Conservation (phyloP, 2,797 vertebrate genomes). For the Buceros bicornis region DNA sequence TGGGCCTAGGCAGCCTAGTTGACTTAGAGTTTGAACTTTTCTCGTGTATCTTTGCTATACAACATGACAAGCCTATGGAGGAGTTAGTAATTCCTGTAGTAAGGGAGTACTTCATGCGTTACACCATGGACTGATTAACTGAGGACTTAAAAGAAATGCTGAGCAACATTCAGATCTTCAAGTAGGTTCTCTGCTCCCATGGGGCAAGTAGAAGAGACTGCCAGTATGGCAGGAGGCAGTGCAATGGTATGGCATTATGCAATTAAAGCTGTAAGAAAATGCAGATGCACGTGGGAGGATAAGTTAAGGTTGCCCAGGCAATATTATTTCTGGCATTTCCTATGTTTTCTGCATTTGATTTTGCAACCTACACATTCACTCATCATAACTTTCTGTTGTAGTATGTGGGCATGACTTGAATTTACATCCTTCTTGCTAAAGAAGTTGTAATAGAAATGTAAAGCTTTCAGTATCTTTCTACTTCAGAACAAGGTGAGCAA, state of each 20-base stretch:
- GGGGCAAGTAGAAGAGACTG: background rate
- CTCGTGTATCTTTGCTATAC: background rate
- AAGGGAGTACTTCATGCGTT: background rate
- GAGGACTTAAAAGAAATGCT: background rate
- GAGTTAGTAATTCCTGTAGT: background rate
- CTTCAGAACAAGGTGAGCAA: background rate
- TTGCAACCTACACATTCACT: constrained; percentile 21
- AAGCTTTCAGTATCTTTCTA: background rate
- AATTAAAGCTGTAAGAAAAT: constrained; percentile 39
- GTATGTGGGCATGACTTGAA: background rate
- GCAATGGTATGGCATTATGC: background rate
- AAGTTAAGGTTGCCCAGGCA: constrained; percentile 52
- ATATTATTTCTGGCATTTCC: constrained; percentile 59
- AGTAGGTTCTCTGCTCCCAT: background rate
- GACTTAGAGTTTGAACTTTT: background rate
- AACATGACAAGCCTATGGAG: background rate
- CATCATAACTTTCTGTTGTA: constrained; percentile 10
- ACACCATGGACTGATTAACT: background rate
- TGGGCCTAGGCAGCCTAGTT: background rate
- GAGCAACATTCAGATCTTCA: background rate
- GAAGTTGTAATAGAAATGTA: background rate
- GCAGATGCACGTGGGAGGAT: constrained; percentile 30
- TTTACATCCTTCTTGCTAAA: background rate
- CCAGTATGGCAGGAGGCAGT: background rate
- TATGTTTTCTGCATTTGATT: constrained; percentile 36